phyloP scores from a whole-genome alignment of 2,113 vertebrate species.

The Xiphorhynchus elegans region DNA sequence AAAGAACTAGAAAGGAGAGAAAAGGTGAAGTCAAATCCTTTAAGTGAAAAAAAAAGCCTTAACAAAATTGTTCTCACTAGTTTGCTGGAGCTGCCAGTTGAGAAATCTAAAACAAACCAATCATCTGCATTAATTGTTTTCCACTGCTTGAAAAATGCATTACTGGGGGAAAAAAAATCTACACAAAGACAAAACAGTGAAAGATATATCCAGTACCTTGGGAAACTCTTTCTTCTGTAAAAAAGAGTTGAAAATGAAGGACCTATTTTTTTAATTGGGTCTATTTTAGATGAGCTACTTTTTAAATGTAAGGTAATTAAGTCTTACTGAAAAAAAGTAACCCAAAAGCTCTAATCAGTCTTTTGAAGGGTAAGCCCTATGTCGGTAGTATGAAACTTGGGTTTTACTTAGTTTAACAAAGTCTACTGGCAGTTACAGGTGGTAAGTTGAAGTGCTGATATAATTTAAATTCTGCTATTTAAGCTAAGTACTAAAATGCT shows the following conservation, averaged over 20 bases:
- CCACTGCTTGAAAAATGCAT: neutral
- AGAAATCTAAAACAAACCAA: neutral
- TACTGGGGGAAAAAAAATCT: neutral
- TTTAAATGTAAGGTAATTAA: neutral
- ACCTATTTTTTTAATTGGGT: neutral
- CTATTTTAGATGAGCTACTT: neutral
- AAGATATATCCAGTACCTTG: neutral
- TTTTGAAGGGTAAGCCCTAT: neutral
- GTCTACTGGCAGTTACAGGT: neutral
- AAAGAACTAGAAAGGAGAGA: neutral
- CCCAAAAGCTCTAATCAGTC: neutral
- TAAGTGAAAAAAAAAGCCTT: neutral
- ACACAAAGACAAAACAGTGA: neutral
- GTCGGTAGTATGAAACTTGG: neutral
- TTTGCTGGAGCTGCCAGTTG: neutral
- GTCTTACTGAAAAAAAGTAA: neutral
- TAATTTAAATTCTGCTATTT: conserved; percentile 2
- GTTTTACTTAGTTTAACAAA: neutral
- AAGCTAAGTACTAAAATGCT: neutral
- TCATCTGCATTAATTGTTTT: neutral
- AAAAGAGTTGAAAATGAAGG: neutral
- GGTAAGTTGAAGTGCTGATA: neutral
- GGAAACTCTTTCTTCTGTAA: neutral
- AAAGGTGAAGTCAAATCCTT: neutral
- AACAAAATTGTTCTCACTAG: neutral